Percentiles rank a stretch among this genome's conserved stretches.
Conservation (phyloP, 2,797 vertebrate genomes). For the Spinus olivaceus region DNA sequence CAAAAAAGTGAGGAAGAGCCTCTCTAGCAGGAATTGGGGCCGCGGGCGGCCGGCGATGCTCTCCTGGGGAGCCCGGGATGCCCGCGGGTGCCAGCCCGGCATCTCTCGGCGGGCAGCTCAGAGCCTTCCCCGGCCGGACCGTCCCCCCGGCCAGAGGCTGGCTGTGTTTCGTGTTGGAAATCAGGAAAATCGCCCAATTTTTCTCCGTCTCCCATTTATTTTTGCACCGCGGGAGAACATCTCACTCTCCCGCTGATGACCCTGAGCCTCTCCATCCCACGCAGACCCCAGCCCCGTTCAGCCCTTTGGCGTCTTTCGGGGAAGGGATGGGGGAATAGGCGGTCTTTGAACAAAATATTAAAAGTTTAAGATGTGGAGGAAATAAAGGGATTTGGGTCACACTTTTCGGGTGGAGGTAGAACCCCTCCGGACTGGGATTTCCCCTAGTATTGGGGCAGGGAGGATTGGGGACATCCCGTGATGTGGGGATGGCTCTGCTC, state of each 20-base stretch:
- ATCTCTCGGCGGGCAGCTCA: background rate
- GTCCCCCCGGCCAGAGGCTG: background rate
- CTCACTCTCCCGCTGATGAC: accelerated
- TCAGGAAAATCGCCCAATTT: constrained; percentile 1
- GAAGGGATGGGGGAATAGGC: background rate
- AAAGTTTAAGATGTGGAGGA: background rate
- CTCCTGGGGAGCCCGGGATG: accelerated
- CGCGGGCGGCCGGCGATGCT: accelerated
- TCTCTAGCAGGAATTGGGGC: accelerated
- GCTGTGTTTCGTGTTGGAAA: background rate
- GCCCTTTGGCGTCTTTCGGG: background rate
- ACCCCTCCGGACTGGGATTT: accelerated
- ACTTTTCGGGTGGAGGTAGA: background rate
- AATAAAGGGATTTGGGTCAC: background rate
- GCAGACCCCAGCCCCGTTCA: accelerated
- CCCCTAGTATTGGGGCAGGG: accelerated
- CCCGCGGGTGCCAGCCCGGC: background rate
- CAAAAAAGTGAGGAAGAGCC: background rate
- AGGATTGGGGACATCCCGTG: background rate
- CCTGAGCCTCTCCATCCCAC: background rate
- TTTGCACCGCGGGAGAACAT: background rate
- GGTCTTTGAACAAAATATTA: background rate
- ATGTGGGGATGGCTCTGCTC: background rate
- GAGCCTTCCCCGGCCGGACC: constrained; percentile 20
- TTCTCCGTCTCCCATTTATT: background rate